phyloP scores from a whole-genome alignment of 2,797 vertebrate species.

The Pseudochromis fuscus region DNA sequence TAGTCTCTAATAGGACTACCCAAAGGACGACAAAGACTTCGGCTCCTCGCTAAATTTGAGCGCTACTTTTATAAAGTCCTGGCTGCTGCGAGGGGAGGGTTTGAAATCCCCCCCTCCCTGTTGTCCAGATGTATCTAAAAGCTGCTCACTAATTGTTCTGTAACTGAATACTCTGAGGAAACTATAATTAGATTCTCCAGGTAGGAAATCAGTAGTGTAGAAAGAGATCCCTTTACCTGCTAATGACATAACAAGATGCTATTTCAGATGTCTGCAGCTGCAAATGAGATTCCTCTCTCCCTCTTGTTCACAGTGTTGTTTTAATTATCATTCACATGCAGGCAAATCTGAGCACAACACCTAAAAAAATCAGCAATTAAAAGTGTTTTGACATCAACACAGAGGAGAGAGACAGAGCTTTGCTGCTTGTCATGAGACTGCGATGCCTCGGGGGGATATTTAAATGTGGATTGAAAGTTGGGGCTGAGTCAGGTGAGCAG shows the following conservation, averaged over 20 bases:
- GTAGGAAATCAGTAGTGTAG: slow-evolving; percentile 28
- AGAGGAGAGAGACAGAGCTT: too few relatives aligned
- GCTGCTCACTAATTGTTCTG: not conserved
- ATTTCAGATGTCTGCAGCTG: slow-evolving; percentile 19
- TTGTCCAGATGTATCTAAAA: slow-evolving; percentile 21
- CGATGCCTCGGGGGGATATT: too few relatives aligned
- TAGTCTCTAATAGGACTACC: slow-evolving; percentile 57
- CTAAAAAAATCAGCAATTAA: slow-evolving; percentile 9
- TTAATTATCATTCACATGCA: too few relatives aligned
- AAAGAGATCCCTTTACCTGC: slow-evolving; percentile 46
- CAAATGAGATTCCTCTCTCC: slow-evolving; percentile 29
- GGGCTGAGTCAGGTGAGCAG: too few relatives aligned
- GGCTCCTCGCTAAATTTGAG: slow-evolving; percentile 33
- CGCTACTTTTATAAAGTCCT: slow-evolving; percentile 7
- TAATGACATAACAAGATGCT: slow-evolving; percentile 51
- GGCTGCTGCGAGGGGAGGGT: not conserved
- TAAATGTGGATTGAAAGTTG: too few relatives aligned
- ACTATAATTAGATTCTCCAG: slow-evolving; percentile 46
- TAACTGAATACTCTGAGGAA: slow-evolving; percentile 33
- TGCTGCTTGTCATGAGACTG: too few relatives aligned
- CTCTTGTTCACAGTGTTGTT: not conserved
- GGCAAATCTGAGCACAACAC: slow-evolving; percentile 3
- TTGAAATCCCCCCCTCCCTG: too few relatives aligned
- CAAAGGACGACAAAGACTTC: slow-evolving; percentile 43
- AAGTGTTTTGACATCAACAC: not conserved